Base-by-base conservation (phyloP, 2,888 invertebrate species). In the Tipula unca region DNA sequence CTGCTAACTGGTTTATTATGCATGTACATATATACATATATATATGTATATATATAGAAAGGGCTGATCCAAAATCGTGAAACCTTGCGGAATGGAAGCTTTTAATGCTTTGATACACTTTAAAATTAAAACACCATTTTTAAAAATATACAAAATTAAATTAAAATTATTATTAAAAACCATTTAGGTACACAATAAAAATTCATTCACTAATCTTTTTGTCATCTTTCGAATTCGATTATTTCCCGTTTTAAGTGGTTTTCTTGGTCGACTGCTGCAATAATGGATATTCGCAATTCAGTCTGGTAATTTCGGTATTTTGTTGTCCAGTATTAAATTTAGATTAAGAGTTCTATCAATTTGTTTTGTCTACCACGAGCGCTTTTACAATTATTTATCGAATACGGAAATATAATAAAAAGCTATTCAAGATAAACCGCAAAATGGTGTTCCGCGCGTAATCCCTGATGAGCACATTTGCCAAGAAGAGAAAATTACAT, bases 281-380 rank as follows among this genome's bases (percentile, higher is more conserved):
- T 89, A 0, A 90, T 86, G 42, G 89, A 88, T 48, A 88, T 89
- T 6, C 90, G 89, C 29, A 90, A 83, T 25, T 87, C 87, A 54
- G 88, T 88, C 87, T 90, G 90, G 85, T 17, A 88, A 87, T 1
- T 85, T 85, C 2, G 85, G 10, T 0, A 86, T 69, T 36, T 87
- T 85, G 20, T 84, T 82, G n/a, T 82, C 86, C 14, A 88, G 86
- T 86, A 25, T 10, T 2, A 69, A 20, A 25, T 69, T 69, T 25
- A 0, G 25, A 25, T 69, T 25, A 3, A 69, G 69, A 3, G 25
- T 25, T 25, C 25, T n/a, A 6, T 69, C 69, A 69, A 69, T 69
- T 69, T 69, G 69, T 69, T 25, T 25, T 25, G n/a, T n/a, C n/a
- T 95, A 85, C 93, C 93, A 0, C 91, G 93, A 42, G 90, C 93